Base-by-base conservation (phyloP, 2,113 vertebrate species). In the Onychorhynchus coronatus region DNA sequence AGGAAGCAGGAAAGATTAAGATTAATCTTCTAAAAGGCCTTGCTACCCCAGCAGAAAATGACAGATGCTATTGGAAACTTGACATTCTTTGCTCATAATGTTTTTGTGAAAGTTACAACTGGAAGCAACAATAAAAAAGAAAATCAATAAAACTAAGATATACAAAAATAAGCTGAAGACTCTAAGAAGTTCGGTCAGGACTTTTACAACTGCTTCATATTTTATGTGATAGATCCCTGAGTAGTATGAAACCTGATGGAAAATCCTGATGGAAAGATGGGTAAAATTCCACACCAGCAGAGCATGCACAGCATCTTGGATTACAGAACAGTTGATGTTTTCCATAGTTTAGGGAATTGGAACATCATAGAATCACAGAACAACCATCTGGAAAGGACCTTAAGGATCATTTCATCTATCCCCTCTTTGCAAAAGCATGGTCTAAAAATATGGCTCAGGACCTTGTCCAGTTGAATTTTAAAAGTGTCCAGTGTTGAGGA, bases 1-100 rank as follows among this genome's bases (percentile, higher is more conserved):
- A 94, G 95, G 91, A 97, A 93, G 63, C 50, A 68, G 39, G 6
- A 12, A 88, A 87, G 68, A 95, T 95, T 86, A 96, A 91, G 87
- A 56, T 62, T 89, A 81, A 77, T 94, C 62, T 91, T 90, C 74
- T 46, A 58, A 83, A 91, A 63, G 82, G 31, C 62, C 63, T 85
- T 41, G 39, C 74, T 79, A 49, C 25, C 25, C 46, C 78, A 88
- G 82, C 71, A 94, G 76, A 96, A 85, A 58, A 70, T 66, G 23
- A 88, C 14, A 85, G 52, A 35, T 0, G 0, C 52, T 72, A 52
- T 16, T 79, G 63, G 71, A 86, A 83, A 85, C 41, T 73, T 0
- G 1, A 76, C n/a, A 68, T 85, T 88, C 53, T 76, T 93, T 11
- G 2, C 35, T 84, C 59, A 62, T 30, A 39, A 25, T 88, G 79